Evolutionary conservation across 1,140 invertebrate genomes (phyloP).

Genomic region (Caenorhabditis latens): DNA sequence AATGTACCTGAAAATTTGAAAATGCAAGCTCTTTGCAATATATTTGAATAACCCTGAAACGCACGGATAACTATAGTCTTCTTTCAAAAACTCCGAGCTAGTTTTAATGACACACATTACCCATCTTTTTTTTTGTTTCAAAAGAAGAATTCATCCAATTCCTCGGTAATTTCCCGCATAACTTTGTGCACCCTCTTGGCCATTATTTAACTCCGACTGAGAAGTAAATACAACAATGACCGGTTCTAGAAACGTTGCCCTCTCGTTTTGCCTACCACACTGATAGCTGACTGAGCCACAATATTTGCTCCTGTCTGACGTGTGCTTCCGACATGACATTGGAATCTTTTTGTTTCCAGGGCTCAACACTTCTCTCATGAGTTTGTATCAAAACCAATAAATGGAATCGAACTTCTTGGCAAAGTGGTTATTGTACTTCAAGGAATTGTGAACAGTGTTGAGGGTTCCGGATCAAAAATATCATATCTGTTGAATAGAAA

Average conservation of each 20-base stretch:
- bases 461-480: constrained; percentile 64
- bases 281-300: constrained; percentile 48
- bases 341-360: constrained; percentile 27
- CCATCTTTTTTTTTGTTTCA: neutral
- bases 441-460: constrained; percentile 66
- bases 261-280: neutral
- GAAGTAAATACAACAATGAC: constrained; percentile 53
- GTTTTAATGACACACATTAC: too few species aligned
- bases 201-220: constrained; percentile 51
- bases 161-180: neutral
- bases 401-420: constrained; percentile 66
- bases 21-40: too few species aligned
- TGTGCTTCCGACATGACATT: constrained; percentile 31
- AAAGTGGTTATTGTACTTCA: constrained; percentile 69
- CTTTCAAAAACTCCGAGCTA: too few species aligned
- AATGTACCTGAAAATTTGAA: too few species aligned
- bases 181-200: constrained; percentile 24
- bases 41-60: too few species aligned
- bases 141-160: neutral
- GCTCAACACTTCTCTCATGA: constrained; percentile 60
- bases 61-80: too few species aligned
- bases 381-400: constrained; percentile 64
- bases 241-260: constrained; percentile 48
- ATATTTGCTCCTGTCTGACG: constrained; percentile 49
- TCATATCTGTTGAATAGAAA: constrained; percentile 66